A percentile compares a stretch with the other conserved stretches of the same genome.
Conservation (phyloP, 2,113 vertebrate genomes). For the Stegastes partitus region DNA sequence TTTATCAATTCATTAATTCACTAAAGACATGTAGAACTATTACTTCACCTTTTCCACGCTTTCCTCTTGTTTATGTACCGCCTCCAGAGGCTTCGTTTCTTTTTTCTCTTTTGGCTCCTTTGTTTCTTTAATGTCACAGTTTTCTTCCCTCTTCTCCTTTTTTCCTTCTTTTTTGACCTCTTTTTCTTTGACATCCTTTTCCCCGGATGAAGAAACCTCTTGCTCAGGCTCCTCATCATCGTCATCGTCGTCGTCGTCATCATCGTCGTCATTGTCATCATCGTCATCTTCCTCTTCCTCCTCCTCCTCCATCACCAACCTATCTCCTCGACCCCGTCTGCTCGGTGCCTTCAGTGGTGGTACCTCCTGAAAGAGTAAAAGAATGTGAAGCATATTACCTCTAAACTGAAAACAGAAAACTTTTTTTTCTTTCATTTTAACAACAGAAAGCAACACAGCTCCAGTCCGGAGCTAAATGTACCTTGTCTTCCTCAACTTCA, state of each 20-base stretch:
- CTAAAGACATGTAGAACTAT: not conserved
- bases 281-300: conserved; percentile 70
- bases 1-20: not conserved
- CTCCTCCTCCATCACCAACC: conserved; percentile 77
- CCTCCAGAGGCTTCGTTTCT: conserved; percentile 88
- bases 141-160: conserved; percentile 90
- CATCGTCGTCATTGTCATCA: conserved; percentile 83
- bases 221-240: conserved; percentile 80
- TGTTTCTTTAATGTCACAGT: conserved; percentile 90
- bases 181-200: conserved; percentile 86
- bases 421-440: not conserved
- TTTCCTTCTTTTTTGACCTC: conserved; percentile 89
- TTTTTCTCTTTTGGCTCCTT: conserved; percentile 92
- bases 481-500: conserved; percentile 84
- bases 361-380: conserved; percentile 81
- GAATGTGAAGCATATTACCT: conserved; percentile 36
- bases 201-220: conserved; percentile 86
- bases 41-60: conserved; percentile 86
- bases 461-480: not conserved
- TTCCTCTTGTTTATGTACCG: conserved; percentile 89
- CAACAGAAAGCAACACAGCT: not conserved
- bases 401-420: not conserved
- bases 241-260: conserved; percentile 74
- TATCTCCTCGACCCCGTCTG: conserved; percentile 88
- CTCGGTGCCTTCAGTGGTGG: conserved; percentile 84